These are phyloP conservation scores for Cloeon dipterum DNA, from an alignment of 2,888 invertebrate species.

Conservation along the genomic window DNA sequence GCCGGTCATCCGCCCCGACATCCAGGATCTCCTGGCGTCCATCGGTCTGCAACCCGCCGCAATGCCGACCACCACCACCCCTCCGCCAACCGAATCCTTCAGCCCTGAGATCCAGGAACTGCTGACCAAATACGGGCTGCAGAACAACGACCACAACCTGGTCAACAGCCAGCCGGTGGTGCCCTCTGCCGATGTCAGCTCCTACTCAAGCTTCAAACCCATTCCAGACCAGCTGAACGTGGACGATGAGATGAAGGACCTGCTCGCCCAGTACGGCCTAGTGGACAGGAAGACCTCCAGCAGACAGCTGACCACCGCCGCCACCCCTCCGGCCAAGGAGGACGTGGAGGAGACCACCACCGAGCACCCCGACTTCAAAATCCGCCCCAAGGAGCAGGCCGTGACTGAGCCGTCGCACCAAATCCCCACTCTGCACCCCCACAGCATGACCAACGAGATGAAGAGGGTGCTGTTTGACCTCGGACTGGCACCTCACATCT, in stretches of 20 bases:
- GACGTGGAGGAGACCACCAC: conserved; percentile 1
- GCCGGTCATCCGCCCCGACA: conserved; percentile 12
- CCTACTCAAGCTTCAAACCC: conserved; percentile 21
- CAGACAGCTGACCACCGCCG: conserved; percentile 4
- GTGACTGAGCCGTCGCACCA: conserved; percentile 9
- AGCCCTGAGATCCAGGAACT: conserved; percentile 7
- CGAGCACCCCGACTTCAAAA: conserved; percentile 8
- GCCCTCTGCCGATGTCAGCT: conserved; percentile 13
- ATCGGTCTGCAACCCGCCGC: conserved; percentile 17
- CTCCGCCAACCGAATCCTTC: conserved; percentile 3
- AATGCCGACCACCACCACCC: conserved; percentile 4
- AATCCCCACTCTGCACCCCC: conserved; percentile 8
- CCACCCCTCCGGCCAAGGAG: conserved; percentile 3
- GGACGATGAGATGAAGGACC: conserved; percentile 19
- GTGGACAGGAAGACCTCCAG: conserved; percentile 11
- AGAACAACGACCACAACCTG: conserved; percentile 8
- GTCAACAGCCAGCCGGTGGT: conserved; percentile 1
- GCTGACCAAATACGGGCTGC: conserved; percentile 7
- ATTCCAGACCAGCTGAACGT: conserved; percentile 12
- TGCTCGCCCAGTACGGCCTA: conserved; percentile 21
- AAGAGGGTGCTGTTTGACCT: conserved; percentile 18
- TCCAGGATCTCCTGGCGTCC: conserved; percentile 20
- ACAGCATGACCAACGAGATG: conserved; percentile 15
- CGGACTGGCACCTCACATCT: conserved; percentile 13
- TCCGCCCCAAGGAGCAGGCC: conserved; percentile 10